Evolutionary conservation across 2,797 vertebrate species (phyloP), one percentile per base, ranked within the genome.

Genomic region (Cyprinella venusta): DNA sequence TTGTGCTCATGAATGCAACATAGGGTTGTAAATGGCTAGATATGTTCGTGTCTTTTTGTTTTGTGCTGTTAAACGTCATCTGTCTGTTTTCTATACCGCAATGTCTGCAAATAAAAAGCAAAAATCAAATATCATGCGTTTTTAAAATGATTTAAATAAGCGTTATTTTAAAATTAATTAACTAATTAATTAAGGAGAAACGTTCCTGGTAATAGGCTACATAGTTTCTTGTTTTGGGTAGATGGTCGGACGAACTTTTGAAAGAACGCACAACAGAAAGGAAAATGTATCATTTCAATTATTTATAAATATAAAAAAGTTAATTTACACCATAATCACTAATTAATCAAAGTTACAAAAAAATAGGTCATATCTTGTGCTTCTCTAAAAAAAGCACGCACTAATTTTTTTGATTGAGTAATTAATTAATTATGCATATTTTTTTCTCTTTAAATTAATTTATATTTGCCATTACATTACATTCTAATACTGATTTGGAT

Each of bases 351-450:
- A 56, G 36, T 36, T 33, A 13, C 19, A 50, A 30, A 2, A 12
- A 10, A 52, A 18, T 0, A 50, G 15, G 3, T 52, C 0, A n/a
- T n/a, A n/a, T 42, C n/a, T 2, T 24, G n/a, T 21, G 18, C 8
- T 64, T 79, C 33, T 54, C 63, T 61, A 79, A 82, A 84, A 26
- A 16, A 30, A 13, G 69, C 50, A 74, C 52, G 42, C 81, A 16
- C 30, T 1, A 2, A 40, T 8, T 16, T 50, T 80, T 67, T n/a
- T 21, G 13, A 40, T 24, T 21, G 45, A 48, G 45, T 16, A 69
- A 83, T 85, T 85, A 83, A 83, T 80, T 85, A 78, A 86, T 80
- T 83, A 88, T 84, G 87, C 85, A 84, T 84, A 85, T 63, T 13
- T 7, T 72, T 42, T 24, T 4, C 3, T 30, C 26, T 16, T 63